Evolutionary conservation across 1,140 invertebrate species (phyloP).

Genomic region (Theocolax elegans): DNA sequence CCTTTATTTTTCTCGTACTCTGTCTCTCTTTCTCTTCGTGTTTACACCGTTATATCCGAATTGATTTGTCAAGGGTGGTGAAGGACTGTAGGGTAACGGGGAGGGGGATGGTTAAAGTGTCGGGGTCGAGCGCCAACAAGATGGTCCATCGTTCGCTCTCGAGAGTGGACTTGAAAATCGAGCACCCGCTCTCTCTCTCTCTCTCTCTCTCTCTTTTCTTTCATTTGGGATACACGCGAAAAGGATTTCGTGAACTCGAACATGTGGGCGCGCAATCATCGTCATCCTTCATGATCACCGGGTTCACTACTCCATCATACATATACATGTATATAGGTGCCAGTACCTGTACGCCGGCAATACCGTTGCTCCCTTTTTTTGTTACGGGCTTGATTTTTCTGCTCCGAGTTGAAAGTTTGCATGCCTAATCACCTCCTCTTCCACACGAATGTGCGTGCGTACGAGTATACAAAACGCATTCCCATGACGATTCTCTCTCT

Average conservation of each 20-base stretch:
- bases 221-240: not conserved
- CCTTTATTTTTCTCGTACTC: slow-evolving; percentile 30
- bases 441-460: not conserved
- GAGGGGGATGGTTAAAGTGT: slow-evolving; percentile 13
- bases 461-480: slow-evolving; percentile 9
- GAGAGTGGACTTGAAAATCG: slow-evolving; percentile 57
- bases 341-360: slow-evolving; percentile 4
- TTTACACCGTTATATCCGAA: slow-evolving; percentile 64
- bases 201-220: not conserved
- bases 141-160: slow-evolving; percentile 42
- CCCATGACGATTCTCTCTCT: slow-evolving; percentile 25
- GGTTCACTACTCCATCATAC: not conserved
- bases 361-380: not conserved
- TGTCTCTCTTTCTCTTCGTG: slow-evolving; percentile 45
- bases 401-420: not conserved
- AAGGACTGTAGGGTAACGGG: not conserved
- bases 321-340: too few relatives aligned
- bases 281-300: slow-evolving; percentile 44
- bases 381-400: not conserved
- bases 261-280: slow-evolving; percentile 60
- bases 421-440: slow-evolving; percentile 21
- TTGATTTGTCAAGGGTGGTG: slow-evolving; percentile 61
- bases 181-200: slow-evolving; percentile 43
- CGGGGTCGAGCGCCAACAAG: slow-evolving; percentile 46
- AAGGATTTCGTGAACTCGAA: slow-evolving; percentile 29